A percentile compares a stretch with the other conserved stretches of the same genome.
Conservation (phyloP, 2,888 invertebrate genomes). For the Apocheima hispidaria region DNA sequence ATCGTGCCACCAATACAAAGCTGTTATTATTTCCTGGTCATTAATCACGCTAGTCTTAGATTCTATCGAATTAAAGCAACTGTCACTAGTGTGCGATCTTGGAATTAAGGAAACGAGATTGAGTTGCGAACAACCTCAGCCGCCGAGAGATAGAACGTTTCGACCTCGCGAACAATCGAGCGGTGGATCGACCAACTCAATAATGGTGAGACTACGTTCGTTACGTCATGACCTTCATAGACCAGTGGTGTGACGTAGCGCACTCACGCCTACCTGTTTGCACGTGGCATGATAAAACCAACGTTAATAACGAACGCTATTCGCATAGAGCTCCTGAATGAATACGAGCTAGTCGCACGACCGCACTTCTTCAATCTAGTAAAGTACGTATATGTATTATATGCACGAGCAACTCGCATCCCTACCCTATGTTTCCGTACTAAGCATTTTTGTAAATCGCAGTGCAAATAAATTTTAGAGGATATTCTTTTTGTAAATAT, state of each 20-base stretch:
- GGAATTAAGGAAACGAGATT: slow-evolving; percentile 63
- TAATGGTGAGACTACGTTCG: slow-evolving; percentile 71
- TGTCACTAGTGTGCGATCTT: slow-evolving; percentile 54
- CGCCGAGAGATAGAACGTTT: slow-evolving; percentile 67
- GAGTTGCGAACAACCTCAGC: slow-evolving; percentile 65
- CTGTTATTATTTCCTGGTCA: slow-evolving; percentile 58
- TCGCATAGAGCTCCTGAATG: slow-evolving; percentile 51
- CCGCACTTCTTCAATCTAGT: slow-evolving; percentile 29
- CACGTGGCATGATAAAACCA: slow-evolving; percentile 69
- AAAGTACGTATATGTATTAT: background rate
- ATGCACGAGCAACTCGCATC: background rate
- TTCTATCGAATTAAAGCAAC: slow-evolving; percentile 45
- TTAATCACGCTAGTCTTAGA: slow-evolving; percentile 57
- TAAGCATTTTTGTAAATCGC: slow-evolving; percentile 11
- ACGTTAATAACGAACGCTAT: slow-evolving; percentile 55
- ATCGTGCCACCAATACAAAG: slow-evolving; percentile 48
- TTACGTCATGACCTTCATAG: slow-evolving; percentile 82
- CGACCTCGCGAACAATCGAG: slow-evolving; percentile 74
- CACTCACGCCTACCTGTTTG: slow-evolving; percentile 73
- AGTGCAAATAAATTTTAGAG: slow-evolving; percentile 19
- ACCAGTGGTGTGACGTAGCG: slow-evolving; percentile 73
- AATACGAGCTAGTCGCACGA: slow-evolving; percentile 21
- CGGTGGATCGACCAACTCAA: slow-evolving; percentile 75
- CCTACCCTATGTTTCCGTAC: background rate
- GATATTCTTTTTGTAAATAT: background rate